A percentile compares a stretch with the other conserved stretches of the same genome.
These are phyloP conservation scores for Dendrocopos noguchii DNA, from an alignment of 2,113 vertebrate species.

Conservation along the genomic window DNA sequence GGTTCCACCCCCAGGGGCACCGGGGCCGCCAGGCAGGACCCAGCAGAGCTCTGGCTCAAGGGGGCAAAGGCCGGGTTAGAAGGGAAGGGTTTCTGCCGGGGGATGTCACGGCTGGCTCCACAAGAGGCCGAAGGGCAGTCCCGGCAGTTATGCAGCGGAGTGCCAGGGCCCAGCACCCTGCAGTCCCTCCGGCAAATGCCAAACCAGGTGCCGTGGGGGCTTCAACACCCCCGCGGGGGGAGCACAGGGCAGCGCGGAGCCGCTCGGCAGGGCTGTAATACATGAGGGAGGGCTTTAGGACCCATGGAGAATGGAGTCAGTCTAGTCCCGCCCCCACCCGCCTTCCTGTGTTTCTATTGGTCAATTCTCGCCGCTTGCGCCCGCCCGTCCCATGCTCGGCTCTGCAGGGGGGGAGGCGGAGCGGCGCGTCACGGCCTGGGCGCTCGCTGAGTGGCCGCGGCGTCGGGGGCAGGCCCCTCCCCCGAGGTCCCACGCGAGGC, in stretches of 20 bases:
- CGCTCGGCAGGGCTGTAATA: fast-evolving
- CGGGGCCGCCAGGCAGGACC: background rate
- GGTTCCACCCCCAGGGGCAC: background rate
- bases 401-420: background rate
- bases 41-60: background rate
- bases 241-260: fast-evolving
- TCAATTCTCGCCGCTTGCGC: fast-evolving
- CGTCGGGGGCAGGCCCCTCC: background rate
- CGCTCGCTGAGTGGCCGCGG: slow-evolving; percentile 21
- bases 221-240: fast-evolving
- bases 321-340: background rate
- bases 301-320: too few species aligned
- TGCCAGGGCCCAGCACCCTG: background rate
- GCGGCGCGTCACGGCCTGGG: background rate
- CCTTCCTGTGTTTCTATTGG: background rate
- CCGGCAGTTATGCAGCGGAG: background rate
- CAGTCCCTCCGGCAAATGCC: fast-evolving
- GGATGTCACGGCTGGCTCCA: background rate
- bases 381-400: background rate
- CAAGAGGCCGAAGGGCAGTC: background rate
- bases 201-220: fast-evolving
- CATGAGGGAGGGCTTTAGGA: background rate
- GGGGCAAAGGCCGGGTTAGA: background rate
- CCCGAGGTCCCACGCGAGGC: slow-evolving; percentile 57
- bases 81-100: too few species aligned